phyloP scores from a whole-genome alignment of 2,113 vertebrate genomes.

The Geococcyx californianus region DNA sequence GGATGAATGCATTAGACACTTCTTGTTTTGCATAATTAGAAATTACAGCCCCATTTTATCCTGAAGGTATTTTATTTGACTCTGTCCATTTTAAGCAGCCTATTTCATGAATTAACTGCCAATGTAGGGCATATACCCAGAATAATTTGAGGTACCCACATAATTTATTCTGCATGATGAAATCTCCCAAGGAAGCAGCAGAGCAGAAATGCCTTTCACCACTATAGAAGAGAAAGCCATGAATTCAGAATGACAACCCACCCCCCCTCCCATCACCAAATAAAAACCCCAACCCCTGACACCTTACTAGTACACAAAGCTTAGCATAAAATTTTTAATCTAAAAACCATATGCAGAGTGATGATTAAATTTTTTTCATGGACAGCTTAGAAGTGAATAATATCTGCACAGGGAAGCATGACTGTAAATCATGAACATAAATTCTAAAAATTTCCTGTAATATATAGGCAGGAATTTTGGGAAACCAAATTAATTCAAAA shows the following conservation, averaged over 20 bases:
- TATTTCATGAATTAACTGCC: conserved; percentile 24
- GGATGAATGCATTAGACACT: not conserved
- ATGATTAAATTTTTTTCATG: not conserved
- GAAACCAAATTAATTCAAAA: not conserved
- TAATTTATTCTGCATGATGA: conserved; percentile 20
- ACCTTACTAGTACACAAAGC: not conserved
- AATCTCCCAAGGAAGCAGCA: not conserved
- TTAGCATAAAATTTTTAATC: not conserved
- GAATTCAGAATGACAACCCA: not conserved
- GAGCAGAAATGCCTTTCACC: not conserved
- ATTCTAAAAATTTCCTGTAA: not conserved
- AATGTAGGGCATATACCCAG: conserved; percentile 15
- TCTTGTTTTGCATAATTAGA: conserved; percentile 21
- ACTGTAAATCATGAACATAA: not conserved
- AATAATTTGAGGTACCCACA: not conserved
- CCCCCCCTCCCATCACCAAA: rapidly evolving
- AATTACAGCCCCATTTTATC: conserved; percentile 22
- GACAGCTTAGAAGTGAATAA: not conserved
- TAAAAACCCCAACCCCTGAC: not conserved
- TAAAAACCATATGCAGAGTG: not conserved
- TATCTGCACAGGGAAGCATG: not conserved
- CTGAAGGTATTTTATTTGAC: conserved; percentile 38
- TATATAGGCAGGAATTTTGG: not conserved
- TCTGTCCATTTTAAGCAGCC: conserved; percentile 45
- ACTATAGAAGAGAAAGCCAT: not conserved